Evolutionary conservation across 2,797 vertebrate species (phyloP).

Genomic region (Ceyx erithaca): DNA sequence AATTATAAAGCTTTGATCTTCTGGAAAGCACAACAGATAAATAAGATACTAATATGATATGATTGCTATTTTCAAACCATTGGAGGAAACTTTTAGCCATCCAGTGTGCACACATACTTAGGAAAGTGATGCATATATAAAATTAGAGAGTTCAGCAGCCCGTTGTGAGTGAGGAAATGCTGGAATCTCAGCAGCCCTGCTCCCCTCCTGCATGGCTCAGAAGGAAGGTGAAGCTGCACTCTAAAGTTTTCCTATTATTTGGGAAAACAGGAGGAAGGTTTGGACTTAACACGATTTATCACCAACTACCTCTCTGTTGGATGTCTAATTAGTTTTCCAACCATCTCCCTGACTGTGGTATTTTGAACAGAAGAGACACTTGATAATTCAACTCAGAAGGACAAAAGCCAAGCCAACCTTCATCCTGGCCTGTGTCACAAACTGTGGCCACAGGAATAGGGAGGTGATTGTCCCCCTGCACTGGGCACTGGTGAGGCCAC

Average conservation of each 20-base stretch:
- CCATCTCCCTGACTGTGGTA: background rate
- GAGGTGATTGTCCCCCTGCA: too few relatives aligned
- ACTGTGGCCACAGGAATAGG: too few relatives aligned
- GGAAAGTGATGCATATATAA: background rate
- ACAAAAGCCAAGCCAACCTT: background rate
- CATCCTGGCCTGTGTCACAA: too few relatives aligned
- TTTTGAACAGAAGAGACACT: background rate
- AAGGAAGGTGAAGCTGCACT: background rate
- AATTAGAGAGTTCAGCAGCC: background rate
- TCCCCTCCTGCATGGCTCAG: background rate
- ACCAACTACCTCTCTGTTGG: background rate
- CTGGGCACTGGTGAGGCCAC: too few relatives aligned
- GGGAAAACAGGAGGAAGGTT: background rate
- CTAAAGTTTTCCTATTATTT: background rate
- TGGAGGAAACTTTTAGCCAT: background rate
- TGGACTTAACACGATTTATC: background rate
- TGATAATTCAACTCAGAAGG: background rate
- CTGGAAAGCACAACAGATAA: background rate
- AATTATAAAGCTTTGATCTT: slow-evolving; percentile 24
- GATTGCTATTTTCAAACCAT: background rate
- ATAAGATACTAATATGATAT: background rate
- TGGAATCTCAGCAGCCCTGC: background rate
- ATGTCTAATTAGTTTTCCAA: background rate
- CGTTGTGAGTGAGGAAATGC: background rate
- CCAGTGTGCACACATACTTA: background rate